A percentile compares a stretch with the other conserved stretches of the same genome.
These are phyloP conservation scores for Psilopogon haemacephalus DNA, from an alignment of 2,113 vertebrate genomes.

Conservation along the genomic window DNA sequence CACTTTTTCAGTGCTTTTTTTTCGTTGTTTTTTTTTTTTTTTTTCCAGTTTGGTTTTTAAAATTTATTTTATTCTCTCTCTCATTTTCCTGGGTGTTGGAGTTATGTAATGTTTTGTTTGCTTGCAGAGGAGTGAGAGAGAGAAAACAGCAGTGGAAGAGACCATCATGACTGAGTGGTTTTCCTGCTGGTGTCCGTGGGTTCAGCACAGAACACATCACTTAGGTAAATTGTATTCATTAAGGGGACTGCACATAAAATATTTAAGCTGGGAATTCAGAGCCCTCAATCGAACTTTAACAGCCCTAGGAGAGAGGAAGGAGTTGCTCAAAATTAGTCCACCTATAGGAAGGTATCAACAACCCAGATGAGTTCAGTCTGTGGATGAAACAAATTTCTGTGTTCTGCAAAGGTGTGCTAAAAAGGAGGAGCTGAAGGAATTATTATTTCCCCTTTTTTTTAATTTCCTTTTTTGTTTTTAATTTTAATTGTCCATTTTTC, in stretches of 20 bases:
- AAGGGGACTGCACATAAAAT: constrained; percentile 24
- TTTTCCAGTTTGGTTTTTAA: no score
- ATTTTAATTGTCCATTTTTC: background rate
- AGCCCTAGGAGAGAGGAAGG: background rate
- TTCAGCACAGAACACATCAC: background rate
- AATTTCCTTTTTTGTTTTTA: no score
- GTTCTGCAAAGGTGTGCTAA: background rate
- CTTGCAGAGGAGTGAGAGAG: background rate
- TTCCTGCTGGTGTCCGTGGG: background rate
- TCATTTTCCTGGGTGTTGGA: background rate
- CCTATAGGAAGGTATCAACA: background rate
- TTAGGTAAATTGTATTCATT: constrained; percentile 18
- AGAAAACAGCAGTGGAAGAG: background rate
- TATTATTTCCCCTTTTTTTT: background rate
- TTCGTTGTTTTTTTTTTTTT: no score
- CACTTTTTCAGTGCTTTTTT: no score
- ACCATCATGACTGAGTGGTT: background rate
- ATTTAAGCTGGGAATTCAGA: constrained; percentile 30
- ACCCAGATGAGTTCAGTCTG: background rate
- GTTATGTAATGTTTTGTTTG: background rate
- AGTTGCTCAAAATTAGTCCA: background rate
- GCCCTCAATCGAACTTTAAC: background rate
- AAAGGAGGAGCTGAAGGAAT: background rate
- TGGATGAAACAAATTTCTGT: background rate
- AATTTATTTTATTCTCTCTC: no score